Evolutionary conservation across 30 jellyfish, hydroid and myxozoan genomes (phyloP).

Genomic region (Aurelia coerulea): DNA sequence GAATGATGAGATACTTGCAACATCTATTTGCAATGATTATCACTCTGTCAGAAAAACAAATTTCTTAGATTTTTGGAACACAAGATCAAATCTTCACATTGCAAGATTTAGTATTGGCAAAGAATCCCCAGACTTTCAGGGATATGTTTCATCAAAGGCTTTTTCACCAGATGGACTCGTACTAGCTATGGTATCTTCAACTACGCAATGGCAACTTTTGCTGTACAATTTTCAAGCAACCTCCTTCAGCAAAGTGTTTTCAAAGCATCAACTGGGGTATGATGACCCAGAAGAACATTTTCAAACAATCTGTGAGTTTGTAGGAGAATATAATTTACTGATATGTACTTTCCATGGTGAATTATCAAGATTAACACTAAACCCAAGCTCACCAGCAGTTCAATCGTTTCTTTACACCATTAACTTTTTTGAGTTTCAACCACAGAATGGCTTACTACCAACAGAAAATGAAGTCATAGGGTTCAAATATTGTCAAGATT

Average conservation of each 20-base stretch:
- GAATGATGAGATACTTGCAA: conserved; percentile 36
- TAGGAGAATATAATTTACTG: conserved; percentile 23
- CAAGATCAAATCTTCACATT: conserved; percentile 15
- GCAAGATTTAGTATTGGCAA: conserved; percentile 20
- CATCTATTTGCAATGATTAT: conserved; percentile 58
- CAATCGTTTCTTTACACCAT: background rate
- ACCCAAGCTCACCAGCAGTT: conserved; percentile 18
- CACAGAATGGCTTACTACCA: background rate
- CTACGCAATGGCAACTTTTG: conserved; percentile 41
- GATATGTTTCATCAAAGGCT: conserved; percentile 51
- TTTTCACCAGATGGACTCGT: conserved; percentile 41
- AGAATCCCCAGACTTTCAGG: conserved; percentile 50
- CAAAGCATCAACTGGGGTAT: conserved; percentile 6
- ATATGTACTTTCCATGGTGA: conserved; percentile 37
- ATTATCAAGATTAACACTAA: conserved; percentile 6
- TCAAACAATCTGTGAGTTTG: conserved; percentile 42
- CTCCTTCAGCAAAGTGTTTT: conserved; percentile 21
- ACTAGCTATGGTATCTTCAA: conserved; percentile 46
- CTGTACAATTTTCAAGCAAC: conserved; percentile 13
- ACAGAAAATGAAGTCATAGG: background rate
- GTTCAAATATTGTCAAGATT: conserved; percentile 37
- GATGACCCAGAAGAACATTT: conserved; percentile 52
- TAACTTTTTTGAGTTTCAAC: background rate
- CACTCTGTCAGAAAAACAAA: conserved; percentile 54
- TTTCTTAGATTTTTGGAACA: conserved; percentile 48